These are phyloP conservation scores for Psammodynastes pulverulentus DNA, from an alignment of 2,113 vertebrate species.

Conservation along the genomic window DNA sequence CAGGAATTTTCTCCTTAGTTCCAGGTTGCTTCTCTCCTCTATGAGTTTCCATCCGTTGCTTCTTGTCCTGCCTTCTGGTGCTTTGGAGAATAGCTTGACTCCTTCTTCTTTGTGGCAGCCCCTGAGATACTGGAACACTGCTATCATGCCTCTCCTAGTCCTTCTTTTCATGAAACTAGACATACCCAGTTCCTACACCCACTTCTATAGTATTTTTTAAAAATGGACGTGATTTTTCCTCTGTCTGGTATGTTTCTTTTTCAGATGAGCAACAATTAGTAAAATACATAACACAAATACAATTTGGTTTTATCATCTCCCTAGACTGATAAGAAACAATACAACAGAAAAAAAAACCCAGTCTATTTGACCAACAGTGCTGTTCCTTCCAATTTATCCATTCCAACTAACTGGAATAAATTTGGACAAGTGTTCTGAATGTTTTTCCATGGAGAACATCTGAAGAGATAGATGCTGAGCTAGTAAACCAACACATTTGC, in stretches of 20 bases:
- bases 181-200: too few species aligned
- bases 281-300: not conserved
- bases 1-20: too few species aligned
- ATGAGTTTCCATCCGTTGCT: too few species aligned
- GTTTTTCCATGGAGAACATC: conserved; percentile 42
- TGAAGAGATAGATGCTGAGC: conserved; percentile 34
- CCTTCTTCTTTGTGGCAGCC: too few species aligned
- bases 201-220: too few species aligned
- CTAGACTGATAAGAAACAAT: not conserved
- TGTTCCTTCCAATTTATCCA: conserved; percentile 21
- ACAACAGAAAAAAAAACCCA: not conserved
- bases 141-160: too few species aligned
- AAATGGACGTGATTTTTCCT: not conserved
- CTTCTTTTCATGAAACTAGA: too few species aligned
- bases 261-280: not conserved
- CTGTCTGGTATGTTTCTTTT: not conserved
- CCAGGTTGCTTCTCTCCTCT: too few species aligned
- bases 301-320: not conserved
- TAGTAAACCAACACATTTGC: conserved; percentile 43
- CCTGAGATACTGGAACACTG: too few species aligned
- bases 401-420: conserved; percentile 28
- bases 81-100: too few species aligned
- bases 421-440: conserved; percentile 46
- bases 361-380: not conserved
- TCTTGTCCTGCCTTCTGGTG: too few species aligned